Evolutionary conservation across 2,113 vertebrate genomes (phyloP).

Genomic region (Hypocryptadius cinnamomeus): DNA sequence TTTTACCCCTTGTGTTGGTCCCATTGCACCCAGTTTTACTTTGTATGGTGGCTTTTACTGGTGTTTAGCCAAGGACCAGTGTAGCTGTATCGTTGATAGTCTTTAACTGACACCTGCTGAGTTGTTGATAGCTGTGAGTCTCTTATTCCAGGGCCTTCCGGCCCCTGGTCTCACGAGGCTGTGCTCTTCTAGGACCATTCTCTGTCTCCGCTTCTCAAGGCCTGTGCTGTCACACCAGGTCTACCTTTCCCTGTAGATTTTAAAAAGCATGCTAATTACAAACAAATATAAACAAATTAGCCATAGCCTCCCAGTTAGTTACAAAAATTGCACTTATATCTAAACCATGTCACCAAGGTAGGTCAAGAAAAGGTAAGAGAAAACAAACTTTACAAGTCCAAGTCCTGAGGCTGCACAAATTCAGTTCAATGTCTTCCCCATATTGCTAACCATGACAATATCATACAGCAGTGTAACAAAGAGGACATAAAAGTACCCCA

Average conservation of each 20-base stretch:
- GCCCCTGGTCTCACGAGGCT: accelerated
- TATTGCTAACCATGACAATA: neutral
- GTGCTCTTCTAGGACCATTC: accelerated
- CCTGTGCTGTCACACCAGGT: neutral
- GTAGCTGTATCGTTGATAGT: neutral
- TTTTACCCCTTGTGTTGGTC: neutral
- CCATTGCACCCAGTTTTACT: neutral
- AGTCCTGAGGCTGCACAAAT: neutral
- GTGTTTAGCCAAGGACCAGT: neutral
- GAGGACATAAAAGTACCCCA: neutral
- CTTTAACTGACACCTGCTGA: neutral
- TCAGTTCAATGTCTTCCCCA: neutral
- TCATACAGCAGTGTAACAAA: neutral
- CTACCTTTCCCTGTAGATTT: neutral
- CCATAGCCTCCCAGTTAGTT: neutral
- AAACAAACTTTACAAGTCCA: neutral
- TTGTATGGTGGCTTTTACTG: neutral
- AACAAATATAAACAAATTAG: neutral
- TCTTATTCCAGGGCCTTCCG: accelerated
- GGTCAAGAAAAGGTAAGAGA: neutral
- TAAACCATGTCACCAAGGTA: neutral
- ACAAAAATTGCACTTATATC: neutral
- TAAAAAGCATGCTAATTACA: neutral
- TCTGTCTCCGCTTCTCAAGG: neutral
- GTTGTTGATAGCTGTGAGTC: neutral